Evolutionary conservation across 2,113 vertebrate genomes (phyloP).

Genomic region (Aphyosemion australe): DNA sequence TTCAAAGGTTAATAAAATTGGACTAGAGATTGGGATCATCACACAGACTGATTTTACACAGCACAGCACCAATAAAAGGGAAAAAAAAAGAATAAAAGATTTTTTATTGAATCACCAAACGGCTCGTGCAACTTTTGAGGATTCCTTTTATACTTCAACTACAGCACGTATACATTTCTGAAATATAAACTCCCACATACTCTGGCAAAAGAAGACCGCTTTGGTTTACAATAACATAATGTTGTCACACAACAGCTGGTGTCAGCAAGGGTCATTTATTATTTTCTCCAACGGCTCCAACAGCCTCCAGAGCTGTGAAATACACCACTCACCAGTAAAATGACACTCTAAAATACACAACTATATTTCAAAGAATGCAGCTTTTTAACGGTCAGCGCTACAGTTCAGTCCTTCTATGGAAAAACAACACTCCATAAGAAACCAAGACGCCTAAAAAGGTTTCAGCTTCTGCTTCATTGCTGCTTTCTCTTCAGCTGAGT

Average conservation of each 20-base stretch:
- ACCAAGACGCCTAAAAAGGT: constrained; percentile 28
- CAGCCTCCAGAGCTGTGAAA: constrained; percentile 20
- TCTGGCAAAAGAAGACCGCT: constrained; percentile 7
- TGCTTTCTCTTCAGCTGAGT: constrained; percentile 1
- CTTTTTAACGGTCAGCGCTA: constrained; percentile 1
- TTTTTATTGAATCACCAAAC: background rate
- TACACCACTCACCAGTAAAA: constrained; percentile 34
- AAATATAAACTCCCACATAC: constrained; percentile 4
- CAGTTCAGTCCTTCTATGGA: constrained; percentile 44
- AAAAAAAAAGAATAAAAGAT: constrained; percentile 1
- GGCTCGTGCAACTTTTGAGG: background rate
- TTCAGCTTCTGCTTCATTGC: constrained; percentile 9
- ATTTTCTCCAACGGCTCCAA: background rate
- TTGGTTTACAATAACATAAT: constrained; percentile 7
- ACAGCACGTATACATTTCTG: constrained; percentile 7
- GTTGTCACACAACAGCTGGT: constrained; percentile 36
- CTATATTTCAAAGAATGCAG: constrained; percentile 38
- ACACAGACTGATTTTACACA: constrained; percentile 8
- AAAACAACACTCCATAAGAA: background rate
- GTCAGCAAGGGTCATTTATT: constrained; percentile 34
- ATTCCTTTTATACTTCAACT: constrained; percentile 7
- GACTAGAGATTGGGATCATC: background rate
- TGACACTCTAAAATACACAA: constrained; percentile 54
- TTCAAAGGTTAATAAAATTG: constrained; percentile 2
- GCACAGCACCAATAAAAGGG: too few relatives aligned